phyloP scores from a whole-genome alignment of 2,888 invertebrate genomes.

The Cartodere bifasciata region DNA sequence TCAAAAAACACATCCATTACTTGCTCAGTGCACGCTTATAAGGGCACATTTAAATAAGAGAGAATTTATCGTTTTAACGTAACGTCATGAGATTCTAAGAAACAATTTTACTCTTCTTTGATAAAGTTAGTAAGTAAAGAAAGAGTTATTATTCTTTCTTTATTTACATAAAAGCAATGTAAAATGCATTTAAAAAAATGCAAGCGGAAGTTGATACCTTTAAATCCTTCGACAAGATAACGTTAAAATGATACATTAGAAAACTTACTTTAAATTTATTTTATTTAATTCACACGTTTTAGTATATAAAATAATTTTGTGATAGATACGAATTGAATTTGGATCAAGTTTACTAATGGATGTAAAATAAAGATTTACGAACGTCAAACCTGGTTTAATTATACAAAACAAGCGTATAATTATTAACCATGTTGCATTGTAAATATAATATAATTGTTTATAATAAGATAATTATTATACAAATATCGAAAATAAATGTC shows the following conservation, averaged over 20 bases:
- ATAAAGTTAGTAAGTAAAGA: too few relatives aligned
- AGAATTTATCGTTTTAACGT: too few relatives aligned
- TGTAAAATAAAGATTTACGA: too few relatives aligned
- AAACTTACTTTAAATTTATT: slow-evolving; percentile 13
- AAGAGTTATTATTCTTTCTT: too few relatives aligned
- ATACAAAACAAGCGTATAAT: not conserved
- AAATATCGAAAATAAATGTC: slow-evolving; percentile 38
- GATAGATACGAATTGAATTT: too few relatives aligned
- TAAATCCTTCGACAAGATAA: too few relatives aligned
- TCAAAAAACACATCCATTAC: slow-evolving; percentile 20
- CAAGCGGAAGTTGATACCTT: too few relatives aligned
- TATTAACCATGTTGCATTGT: slow-evolving; percentile 36
- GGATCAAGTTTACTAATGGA: too few relatives aligned
- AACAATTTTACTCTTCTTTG: too few relatives aligned
- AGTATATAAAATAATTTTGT: slow-evolving; percentile 23
- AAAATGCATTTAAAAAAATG: too few relatives aligned
- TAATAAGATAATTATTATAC: slow-evolving; percentile 36
- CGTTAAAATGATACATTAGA: slow-evolving; percentile 15
- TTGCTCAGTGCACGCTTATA: slow-evolving; percentile 27
- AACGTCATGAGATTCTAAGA: too few relatives aligned
- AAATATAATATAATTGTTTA: slow-evolving; percentile 38
- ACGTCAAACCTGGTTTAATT: slow-evolving; percentile 1
- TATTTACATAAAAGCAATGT: too few relatives aligned
- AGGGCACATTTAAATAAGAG: slow-evolving; percentile 22
- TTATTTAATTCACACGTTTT: slow-evolving; percentile 15